These are phyloP conservation scores for Drosophila glabriapex DNA, from an alignment of 2,888 invertebrate genomes.

Conservation along the genomic window DNA sequence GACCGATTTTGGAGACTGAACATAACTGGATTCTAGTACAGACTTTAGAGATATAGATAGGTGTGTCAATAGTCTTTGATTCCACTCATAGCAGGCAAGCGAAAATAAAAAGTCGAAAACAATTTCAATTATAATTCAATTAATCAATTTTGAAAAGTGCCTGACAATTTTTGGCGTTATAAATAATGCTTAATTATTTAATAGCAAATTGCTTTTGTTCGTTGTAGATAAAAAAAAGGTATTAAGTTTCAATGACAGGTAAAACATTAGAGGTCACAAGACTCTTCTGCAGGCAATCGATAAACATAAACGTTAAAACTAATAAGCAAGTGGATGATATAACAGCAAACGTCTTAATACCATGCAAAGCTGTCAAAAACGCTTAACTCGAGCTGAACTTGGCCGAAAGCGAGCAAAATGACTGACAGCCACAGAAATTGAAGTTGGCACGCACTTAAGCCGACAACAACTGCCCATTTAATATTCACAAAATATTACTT, in stretches of 20 bases:
- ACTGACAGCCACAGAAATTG: slow-evolving; percentile 57
- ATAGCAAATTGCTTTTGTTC: slow-evolving; percentile 20
- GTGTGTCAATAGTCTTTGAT: neutral
- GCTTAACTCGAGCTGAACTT: slow-evolving; percentile 27
- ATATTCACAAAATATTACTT: slow-evolving; percentile 5
- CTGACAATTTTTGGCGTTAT: slow-evolving; percentile 8
- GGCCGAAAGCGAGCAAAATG: slow-evolving; percentile 24
- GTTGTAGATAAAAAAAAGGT: slow-evolving; percentile 1
- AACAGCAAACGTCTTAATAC: slow-evolving; percentile 34
- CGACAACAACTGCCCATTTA: slow-evolving; percentile 3
- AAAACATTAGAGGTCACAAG: slow-evolving; percentile 29
- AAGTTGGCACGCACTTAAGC: slow-evolving; percentile 45
- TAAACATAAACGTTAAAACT: slow-evolving; percentile 49
- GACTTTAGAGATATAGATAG: neutral
- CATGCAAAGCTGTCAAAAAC: slow-evolving; percentile 64
- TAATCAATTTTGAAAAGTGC: neutral
- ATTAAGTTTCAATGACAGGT: slow-evolving; percentile 35
- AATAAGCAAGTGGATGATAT: slow-evolving; percentile 44
- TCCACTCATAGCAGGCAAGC: neutral
- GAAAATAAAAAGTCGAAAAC: neutral
- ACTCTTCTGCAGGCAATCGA: slow-evolving; percentile 18
- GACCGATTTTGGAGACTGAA: too few species aligned
- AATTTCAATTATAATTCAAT: neutral
- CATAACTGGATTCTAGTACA: neutral
- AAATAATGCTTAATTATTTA: slow-evolving; percentile 9